Evolutionary conservation across 2,113 vertebrate species (phyloP), one percentile per base, ranked within the genome.

Genomic region (Otocyon megalotis): DNA sequence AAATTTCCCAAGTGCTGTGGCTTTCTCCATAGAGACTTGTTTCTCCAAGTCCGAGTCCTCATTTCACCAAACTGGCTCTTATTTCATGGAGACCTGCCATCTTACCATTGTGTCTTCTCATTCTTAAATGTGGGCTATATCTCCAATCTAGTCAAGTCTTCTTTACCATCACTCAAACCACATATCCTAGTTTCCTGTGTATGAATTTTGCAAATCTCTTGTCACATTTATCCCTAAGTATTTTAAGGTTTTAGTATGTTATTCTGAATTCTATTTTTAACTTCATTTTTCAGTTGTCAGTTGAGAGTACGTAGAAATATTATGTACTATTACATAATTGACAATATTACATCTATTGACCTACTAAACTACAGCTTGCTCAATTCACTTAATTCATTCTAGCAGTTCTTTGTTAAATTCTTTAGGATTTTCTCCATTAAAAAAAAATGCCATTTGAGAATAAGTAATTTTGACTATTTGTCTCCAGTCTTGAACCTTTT

Each of bases 381-480:
- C 94, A 95, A 88, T 81, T 94, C 35, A 65, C 3, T 67, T 92
- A 22, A 35, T 60, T 43, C 19, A 16, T 93, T 88, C n/a, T 60
- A 30, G 58, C 17, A 32, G 19, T 89, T 90, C 35, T 93, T 62
- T 79, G 71, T 54, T 65, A 87, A 24, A 82, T 53, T 81, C 11
- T 50, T 79, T 58, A 89, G 53, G 43, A 56, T 76, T 94, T 80
- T 85, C 53, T 77, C 14, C 28, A 82, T 60, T 17, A 3, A 63
- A 92, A 83, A 82, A 43, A 30, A 30, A 32, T 12, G 48, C 37
- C 69, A 81, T 77, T 48, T 37, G 37, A 96, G 30, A 96, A 88
- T 35, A 92, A 95, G 74, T 60, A 62, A 80, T 71, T 85, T 84
- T 92, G 77, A 79, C 83, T 94, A 24, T 85, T 80, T 80, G 5